Evolutionary conservation across 53 echinoderm and acorn worm species (phyloP).

Genomic region (Holothuria scabra): DNA sequence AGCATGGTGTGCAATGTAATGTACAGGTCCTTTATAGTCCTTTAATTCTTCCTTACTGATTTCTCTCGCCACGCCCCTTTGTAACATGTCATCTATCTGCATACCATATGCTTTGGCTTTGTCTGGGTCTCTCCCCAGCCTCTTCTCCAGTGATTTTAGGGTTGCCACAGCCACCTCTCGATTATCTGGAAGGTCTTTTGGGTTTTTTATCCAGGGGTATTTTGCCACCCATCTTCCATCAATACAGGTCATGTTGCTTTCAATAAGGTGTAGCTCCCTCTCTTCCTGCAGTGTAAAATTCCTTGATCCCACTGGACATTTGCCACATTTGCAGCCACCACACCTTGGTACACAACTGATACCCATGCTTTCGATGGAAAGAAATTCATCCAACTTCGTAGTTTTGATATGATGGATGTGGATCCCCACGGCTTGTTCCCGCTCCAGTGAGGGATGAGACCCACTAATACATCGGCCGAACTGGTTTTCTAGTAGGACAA

Average conservation of each 20-base stretch:
- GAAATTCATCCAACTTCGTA: slow-evolving; percentile 36
- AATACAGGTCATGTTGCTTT: no score
- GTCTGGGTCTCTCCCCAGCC: not conserved
- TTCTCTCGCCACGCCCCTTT: slow-evolving; percentile 17
- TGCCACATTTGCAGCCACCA: slow-evolving; percentile 50
- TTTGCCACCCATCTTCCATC: no score
- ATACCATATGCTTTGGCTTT: not conserved
- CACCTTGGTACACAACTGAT: slow-evolving; percentile 54
- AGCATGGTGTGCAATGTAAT: slow-evolving; percentile 56
- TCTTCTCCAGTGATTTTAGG: slow-evolving; percentile 10
- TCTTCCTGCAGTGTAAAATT: slow-evolving; percentile 43
- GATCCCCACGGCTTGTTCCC: slow-evolving; percentile 18
- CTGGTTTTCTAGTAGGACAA: slow-evolving; percentile 40
- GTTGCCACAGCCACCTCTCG: slow-evolving; percentile 30
- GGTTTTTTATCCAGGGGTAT: no score
- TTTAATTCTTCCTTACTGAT: not conserved
- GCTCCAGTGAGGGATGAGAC: slow-evolving; percentile 36
- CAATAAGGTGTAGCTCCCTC: no score
- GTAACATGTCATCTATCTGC: slow-evolving; percentile 13
- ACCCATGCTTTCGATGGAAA: slow-evolving; percentile 44
- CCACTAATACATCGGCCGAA: slow-evolving; percentile 57
- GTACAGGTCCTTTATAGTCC: slow-evolving; percentile 44
- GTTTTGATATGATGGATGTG: slow-evolving; percentile 50
- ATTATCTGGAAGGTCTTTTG: slow-evolving; percentile 46
- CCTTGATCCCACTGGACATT: slow-evolving; percentile 47